Evolutionary conservation across 2,797 vertebrate species (phyloP).

Genomic region (Oreortyx pictus): DNA sequence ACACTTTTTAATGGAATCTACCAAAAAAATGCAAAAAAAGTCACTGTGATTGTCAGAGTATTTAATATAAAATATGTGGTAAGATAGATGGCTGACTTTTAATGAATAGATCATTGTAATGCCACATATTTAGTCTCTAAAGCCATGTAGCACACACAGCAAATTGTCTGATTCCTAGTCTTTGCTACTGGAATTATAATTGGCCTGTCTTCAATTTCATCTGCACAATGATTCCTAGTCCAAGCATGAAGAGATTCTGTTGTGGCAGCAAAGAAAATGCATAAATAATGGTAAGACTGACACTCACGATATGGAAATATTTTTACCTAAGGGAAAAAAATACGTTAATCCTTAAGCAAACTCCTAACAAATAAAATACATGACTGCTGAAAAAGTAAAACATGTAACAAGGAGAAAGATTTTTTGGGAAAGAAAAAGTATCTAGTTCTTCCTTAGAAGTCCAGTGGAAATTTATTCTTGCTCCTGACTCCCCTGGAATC

Average conservation of each 20-base stretch:
- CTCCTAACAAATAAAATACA: neutral
- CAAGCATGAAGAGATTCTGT: neutral
- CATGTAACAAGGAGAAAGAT: neutral
- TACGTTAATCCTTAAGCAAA: neutral
- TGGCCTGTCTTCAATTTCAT: neutral
- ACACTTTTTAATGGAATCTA: slow-evolving; percentile 31
- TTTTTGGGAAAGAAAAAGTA: neutral
- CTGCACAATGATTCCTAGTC: neutral
- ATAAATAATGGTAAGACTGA: neutral
- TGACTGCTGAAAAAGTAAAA: neutral
- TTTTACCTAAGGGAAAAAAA: neutral
- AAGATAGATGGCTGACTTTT: slow-evolving; percentile 30
- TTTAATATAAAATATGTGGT: slow-evolving; percentile 30
- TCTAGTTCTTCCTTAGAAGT: neutral
- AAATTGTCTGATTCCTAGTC: neutral
- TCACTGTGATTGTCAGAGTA: neutral
- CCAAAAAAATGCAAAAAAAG: neutral
- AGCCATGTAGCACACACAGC: neutral
- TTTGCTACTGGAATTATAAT: slow-evolving; percentile 33
- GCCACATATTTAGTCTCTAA: slow-evolving; percentile 1
- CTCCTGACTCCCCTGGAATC: neutral
- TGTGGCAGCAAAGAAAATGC: neutral
- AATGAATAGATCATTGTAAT: slow-evolving; percentile 9
- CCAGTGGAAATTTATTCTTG: neutral
- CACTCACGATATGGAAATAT: neutral